Conservation (phyloP, 2,797 vertebrate species). For the Eremophila alpestris region DNA sequence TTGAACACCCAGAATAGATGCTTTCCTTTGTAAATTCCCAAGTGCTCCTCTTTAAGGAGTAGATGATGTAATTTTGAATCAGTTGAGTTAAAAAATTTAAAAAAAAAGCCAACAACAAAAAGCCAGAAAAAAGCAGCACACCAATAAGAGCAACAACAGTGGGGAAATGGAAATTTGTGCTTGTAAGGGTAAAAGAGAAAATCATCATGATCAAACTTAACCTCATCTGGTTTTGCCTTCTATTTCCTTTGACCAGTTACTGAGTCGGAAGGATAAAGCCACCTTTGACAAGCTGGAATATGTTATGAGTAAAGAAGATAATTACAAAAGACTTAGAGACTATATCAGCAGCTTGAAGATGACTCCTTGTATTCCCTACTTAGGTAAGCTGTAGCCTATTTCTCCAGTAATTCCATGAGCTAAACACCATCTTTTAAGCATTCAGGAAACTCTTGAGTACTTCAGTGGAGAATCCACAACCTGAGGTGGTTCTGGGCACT, state of each 20-base stretch:
- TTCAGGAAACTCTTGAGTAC: background rate
- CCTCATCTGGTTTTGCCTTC: background rate
- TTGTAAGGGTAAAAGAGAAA: background rate
- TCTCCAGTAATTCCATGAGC: background rate
- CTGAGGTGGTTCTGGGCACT: background rate
- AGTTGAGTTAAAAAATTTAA: background rate
- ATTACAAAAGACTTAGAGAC: constrained; percentile 97
- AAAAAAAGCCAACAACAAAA: background rate
- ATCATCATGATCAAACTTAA: background rate
- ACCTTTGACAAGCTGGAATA: constrained; percentile 96
- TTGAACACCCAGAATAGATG: background rate
- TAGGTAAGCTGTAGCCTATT: constrained; percentile 76
- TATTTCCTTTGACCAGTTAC: constrained; percentile 75
- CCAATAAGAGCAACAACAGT: accelerated
- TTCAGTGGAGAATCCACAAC: background rate
- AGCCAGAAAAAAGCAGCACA: accelerated
- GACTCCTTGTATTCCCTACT: constrained; percentile 98
- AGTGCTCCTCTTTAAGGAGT: background rate
- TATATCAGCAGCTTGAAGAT: constrained; percentile 98
- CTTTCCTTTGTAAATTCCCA: background rate
- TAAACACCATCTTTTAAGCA: background rate
- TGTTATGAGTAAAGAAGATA: constrained; percentile 99
- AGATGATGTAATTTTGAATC: background rate
- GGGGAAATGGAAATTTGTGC: background rate
- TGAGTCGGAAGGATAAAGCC: constrained; percentile 97